Evolutionary conservation across 1,140 invertebrate genomes (phyloP).

Genomic region (Triops cancriformis): DNA sequence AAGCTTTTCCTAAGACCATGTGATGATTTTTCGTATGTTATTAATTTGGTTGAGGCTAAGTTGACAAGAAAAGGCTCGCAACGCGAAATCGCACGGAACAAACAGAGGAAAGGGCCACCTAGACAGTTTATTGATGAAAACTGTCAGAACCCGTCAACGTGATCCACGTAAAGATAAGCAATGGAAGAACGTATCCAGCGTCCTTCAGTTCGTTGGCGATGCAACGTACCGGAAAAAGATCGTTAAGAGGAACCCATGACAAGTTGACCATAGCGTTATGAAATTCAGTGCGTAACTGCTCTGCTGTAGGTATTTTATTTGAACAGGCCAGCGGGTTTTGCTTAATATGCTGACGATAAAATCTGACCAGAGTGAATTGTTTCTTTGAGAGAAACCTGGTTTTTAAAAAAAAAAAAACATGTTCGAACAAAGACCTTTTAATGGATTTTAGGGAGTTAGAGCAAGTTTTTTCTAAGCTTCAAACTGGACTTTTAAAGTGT

Average conservation of each 20-base stretch:
- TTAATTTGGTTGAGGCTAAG: background rate
- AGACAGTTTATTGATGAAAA: background rate
- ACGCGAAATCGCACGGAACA: background rate
- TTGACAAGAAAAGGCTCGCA: background rate
- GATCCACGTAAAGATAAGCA: conserved; percentile 1
- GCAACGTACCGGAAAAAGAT: background rate
- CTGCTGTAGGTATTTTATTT: conserved; percentile 18
- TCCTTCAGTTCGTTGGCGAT: background rate
- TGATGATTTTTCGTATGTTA: background rate
- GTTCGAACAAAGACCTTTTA: no score
- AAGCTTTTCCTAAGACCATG: background rate
- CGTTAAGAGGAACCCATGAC: background rate
- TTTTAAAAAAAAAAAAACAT: no score
- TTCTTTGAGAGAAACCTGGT: no score
- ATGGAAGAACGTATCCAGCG: background rate
- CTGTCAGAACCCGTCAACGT: conserved; percentile 2
- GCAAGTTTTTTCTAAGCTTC: no score
- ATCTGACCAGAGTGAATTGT: no score
- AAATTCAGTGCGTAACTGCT: conserved; percentile 13
- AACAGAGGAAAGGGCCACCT: background rate
- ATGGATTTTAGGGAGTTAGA: no score
- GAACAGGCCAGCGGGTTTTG: background rate
- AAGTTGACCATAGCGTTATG: background rate
- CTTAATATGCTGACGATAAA: background rate
- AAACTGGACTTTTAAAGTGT: no score